phyloP scores from a whole-genome alignment of 2,888 invertebrate species.

The Anorthoa munda region DNA sequence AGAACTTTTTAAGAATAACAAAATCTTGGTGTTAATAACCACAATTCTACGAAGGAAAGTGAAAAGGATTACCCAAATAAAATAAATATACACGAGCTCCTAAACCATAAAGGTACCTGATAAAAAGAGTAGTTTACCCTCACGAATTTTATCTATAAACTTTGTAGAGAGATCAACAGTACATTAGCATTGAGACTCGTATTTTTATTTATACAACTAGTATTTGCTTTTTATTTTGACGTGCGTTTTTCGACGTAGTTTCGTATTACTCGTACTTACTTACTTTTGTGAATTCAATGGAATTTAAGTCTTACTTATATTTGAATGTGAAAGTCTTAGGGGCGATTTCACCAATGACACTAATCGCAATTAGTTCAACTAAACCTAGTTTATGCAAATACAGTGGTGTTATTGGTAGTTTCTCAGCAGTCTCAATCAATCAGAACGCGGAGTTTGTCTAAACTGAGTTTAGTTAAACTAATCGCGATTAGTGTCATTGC shows the following conservation, averaged over 20 bases:
- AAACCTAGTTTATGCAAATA: no score
- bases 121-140: conserved; percentile 54
- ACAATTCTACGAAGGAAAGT: neutral
- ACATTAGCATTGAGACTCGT: conserved; percentile 45
- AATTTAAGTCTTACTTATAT: conserved; percentile 14
- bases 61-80: neutral
- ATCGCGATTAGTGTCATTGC: no score
- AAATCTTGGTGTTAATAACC: no score
- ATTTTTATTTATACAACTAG: conserved; percentile 12
- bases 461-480: no score
- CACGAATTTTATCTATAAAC: conserved; percentile 45
- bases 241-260: conserved; percentile 13
- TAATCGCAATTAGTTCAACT: no score
- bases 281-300: conserved; percentile 24
- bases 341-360: no score
- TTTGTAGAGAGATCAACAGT: conserved; percentile 47
- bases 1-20: no score
- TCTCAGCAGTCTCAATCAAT: no score
- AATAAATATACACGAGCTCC: conserved; percentile 11
- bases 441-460: no score
- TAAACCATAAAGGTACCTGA: conserved; percentile 17
- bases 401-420: no score
- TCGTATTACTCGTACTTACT: conserved; percentile 18
- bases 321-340: no score
- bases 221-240: conserved; percentile 45